Evolutionary conservation across 2,888 invertebrate species (phyloP).

Genomic region (Pecten maximus): DNA sequence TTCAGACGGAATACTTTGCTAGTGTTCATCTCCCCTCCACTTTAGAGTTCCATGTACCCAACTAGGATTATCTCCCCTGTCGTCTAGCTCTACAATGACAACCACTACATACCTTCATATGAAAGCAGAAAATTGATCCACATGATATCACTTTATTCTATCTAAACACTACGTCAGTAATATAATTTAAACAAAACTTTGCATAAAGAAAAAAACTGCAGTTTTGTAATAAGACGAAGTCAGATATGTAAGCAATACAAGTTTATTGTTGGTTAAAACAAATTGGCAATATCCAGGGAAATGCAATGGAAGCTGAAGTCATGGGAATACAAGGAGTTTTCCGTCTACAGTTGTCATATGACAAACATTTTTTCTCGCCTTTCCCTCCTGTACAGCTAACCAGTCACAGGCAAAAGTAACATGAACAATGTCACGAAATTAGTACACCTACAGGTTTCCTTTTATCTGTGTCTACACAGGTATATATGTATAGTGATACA

Average conservation of each 20-base stretch:
- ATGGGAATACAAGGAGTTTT: conserved; percentile 16
- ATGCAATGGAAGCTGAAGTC: conserved; percentile 61
- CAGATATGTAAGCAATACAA: conserved; percentile 53
- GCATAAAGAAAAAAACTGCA: not conserved
- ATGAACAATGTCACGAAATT: not conserved
- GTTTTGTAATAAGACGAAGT: conserved; percentile 2
- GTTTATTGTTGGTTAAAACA: conserved; percentile 73
- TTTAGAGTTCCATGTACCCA: no score
- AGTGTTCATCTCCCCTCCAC: no score
- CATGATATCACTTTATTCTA: not conserved
- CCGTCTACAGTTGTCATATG: conserved; percentile 30
- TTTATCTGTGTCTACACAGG: conserved; percentile 29
- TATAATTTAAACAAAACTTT: not conserved
- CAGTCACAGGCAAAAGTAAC: conserved; percentile 22
- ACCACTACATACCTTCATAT: not conserved
- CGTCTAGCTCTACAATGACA: no score
- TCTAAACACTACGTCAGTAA: not conserved
- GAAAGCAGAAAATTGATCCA: not conserved
- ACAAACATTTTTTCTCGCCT: not conserved
- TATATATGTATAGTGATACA: not conserved
- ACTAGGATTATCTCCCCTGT: no score
- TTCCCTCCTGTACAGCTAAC: conserved; percentile 25
- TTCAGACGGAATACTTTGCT: no score
- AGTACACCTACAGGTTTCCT: conserved; percentile 14
- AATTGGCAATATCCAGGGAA: conserved; percentile 73